Base-by-base conservation (phyloP, 2,888 invertebrate species). In the Coelinius sp. region DNA sequence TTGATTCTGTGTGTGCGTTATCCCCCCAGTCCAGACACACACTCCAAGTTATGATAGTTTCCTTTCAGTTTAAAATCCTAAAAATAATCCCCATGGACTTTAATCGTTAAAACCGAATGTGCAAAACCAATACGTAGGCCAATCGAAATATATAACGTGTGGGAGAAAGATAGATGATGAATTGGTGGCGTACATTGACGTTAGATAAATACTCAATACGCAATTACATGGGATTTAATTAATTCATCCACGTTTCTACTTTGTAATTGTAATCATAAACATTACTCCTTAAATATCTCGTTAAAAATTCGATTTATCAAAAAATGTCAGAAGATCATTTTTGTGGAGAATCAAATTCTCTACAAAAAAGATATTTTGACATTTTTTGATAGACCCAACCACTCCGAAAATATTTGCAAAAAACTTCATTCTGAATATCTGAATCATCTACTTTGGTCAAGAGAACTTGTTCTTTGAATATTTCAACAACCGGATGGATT, bases 1-100 rank as follows among this genome's bases (percentile, higher is more conserved):
- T 49, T 49, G 20, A 41, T 49, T 71, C 31, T 62, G 67, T 71
- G 66, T 65, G 59, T 67, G 73, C 74, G 74, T 76, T 76, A 74
- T 74, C 74, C 68, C 67, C 14, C 46, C 17, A 17, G 46, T 49
- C 65, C 70, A 70, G 70, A 71, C 67, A 67, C 71, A 71, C 71
- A 67, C 71, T 56, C 31, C 27, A 20, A 71, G 71, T 71, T 71
- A 71, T 71, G 71, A 71, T 59, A 49, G 41, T 44, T 52, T 25
- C 59, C 68, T 68, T 64, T 71, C 22, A 27, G 35, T 65, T 38
- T 38, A 17, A 59, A 59, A 59, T 31, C 31, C 59, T 35, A 59
- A 59, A 59, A 59, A 59, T 59, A 59, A 59, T 31, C 59, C 59
- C 7, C 59, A 59, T 59, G 59, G 35, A 25, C 59, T 31, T 59